Conservation (phyloP, 2,113 vertebrate genomes). For the Catharus fuscescens region DNA sequence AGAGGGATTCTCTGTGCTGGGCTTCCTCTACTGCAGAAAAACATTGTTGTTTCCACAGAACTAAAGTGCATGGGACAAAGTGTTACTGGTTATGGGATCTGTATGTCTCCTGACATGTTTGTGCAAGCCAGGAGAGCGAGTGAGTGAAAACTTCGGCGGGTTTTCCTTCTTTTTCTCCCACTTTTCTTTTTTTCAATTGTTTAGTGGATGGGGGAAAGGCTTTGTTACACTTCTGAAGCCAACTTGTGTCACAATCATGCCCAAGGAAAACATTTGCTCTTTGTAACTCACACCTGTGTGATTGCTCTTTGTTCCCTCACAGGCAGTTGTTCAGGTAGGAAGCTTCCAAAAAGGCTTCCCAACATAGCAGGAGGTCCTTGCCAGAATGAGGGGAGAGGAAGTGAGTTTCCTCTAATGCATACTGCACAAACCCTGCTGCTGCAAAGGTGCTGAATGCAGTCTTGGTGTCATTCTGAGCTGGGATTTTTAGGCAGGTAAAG, state of each 20-base stretch:
- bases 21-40: background rate
- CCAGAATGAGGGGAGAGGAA: background rate
- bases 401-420: background rate
- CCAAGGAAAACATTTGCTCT: background rate
- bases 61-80: background rate
- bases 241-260: rapidly evolving
- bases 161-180: background rate
- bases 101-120: background rate
- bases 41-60: background rate
- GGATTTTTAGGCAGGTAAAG: background rate
- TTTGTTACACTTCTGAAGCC: background rate
- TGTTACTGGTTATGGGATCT: background rate
- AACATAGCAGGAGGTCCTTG: background rate
- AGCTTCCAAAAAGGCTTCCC: background rate
- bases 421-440: background rate
- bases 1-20: background rate
- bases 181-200: background rate
- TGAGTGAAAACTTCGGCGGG: background rate
- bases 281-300: background rate
- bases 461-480: background rate
- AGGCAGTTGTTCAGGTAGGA: background rate
- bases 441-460: background rate
- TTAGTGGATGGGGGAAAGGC: rapidly evolving
- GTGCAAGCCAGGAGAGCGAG: background rate
- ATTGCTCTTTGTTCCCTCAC: background rate